Base-by-base conservation (phyloP, 2,797 vertebrate genomes). In the Enoplosus armatus region DNA sequence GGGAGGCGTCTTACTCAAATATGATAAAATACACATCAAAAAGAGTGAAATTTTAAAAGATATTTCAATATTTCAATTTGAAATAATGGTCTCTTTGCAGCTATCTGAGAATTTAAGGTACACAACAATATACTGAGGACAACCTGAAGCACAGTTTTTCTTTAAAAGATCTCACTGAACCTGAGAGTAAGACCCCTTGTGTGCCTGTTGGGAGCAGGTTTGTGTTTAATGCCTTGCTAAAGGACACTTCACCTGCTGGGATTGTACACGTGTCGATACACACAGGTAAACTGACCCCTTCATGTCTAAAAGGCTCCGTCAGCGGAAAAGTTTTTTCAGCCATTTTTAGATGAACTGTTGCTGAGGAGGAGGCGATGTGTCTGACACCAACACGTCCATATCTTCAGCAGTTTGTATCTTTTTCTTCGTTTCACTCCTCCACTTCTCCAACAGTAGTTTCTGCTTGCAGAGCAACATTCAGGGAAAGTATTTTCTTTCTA, bases 381-480 rank as follows among this genome's bases (percentile, higher is more conserved):
- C 54, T 82, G 80, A 78, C 80, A 73, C 45, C 48, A 3, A 26
- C 69, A 39, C 63, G 3, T 71, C 59, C 68, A 31, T 8, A 35
- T 47, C 56, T 65, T 58, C 61, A 26, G 53, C 35, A 26, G 8
- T 63, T 26, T 65, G 33, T 70, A 51, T 78, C 50, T 9, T 56
- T 24, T 41, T 43, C 65, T n/a, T 33, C 33, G 45, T 26, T 18
- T 47, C 9, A 8, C 53, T 77, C 61, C 53, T 77, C 27, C 62
- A 26, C 24, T 66, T 67, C 14, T 20, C 0, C 73, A 56, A 60
- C 83, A 41, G 35, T 12, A 12, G 0, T 53, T 82, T 80, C 41
- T 83, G 85, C 80, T 83, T 45, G 50, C 80, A 20, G 70, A 70
- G 84, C 75, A n/a, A 85, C 37, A 75, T 62, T 78, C 16, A 1